Evolutionary conservation across 37 sponge, comb jelly and placozoan genomes (phyloP).

Genomic region (Hexactinellida sp.): DNA sequence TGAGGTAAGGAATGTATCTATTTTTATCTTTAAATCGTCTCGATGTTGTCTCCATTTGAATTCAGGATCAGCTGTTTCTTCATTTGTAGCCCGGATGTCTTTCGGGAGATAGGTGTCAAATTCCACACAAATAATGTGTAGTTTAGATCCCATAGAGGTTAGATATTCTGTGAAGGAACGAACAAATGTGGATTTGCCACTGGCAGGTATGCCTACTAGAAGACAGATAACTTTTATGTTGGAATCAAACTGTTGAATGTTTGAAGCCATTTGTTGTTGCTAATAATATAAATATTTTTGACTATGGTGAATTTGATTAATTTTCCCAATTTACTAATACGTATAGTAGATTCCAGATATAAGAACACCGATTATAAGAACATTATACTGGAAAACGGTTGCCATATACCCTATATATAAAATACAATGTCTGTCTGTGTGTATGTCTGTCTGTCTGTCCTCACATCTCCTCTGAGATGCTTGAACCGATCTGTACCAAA

Average conservation of each 20-base stretch:
- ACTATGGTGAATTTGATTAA: neutral
- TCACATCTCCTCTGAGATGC: too few species aligned
- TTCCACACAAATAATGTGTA: neutral
- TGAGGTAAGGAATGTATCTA: neutral
- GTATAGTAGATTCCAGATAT: too few species aligned
- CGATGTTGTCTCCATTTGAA: neutral
- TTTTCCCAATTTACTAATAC: too few species aligned
- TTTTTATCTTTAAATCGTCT: neutral
- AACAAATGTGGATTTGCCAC: neutral
- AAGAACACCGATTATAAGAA: too few species aligned
- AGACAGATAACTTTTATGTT: neutral
- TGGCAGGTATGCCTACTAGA: neutral
- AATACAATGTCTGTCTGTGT: too few species aligned
- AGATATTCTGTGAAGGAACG: neutral
- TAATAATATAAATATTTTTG: neutral
- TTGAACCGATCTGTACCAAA: too few species aligned
- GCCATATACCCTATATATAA: too few species aligned
- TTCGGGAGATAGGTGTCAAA: neutral
- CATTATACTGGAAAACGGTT: too few species aligned
- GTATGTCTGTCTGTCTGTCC: too few species aligned
- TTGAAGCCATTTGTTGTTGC: neutral
- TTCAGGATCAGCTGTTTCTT: neutral
- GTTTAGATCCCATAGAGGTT: neutral
- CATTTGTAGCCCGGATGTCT: neutral
- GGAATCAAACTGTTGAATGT: neutral